phyloP scores from a whole-genome alignment of 2,113 vertebrate genomes.

The Hyperopisus bebe region DNA sequence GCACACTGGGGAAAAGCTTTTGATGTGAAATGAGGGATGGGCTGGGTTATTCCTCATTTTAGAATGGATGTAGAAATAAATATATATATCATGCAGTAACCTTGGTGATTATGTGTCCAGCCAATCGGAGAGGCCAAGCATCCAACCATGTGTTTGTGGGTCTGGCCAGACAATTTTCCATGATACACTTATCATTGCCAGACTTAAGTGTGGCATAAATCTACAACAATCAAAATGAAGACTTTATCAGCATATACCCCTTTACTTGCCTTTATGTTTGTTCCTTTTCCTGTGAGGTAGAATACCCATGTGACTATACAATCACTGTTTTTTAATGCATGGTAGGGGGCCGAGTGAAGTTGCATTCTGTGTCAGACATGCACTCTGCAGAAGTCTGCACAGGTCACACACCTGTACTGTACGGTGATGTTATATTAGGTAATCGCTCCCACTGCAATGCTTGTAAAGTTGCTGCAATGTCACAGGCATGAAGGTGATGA shows the following conservation, averaged over 20 bases:
- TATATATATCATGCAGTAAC: neutral
- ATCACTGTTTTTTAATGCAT: neutral
- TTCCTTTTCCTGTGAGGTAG: neutral
- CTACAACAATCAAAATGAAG: neutral
- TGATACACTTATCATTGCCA: neutral
- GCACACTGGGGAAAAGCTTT: conserved; percentile 1
- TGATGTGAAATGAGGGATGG: neutral
- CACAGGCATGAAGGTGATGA: neutral
- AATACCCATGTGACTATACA: neutral
- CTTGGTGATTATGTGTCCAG: neutral
- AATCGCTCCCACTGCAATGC: neutral
- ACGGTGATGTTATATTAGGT: neutral
- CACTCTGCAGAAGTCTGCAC: neutral
- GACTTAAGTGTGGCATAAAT: neutral
- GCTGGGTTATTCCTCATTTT: neutral
- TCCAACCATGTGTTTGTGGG: neutral
- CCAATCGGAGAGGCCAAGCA: neutral
- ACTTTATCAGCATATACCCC: neutral
- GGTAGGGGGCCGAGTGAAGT: neutral
- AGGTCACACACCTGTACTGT: neutral
- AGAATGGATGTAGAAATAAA: neutral
- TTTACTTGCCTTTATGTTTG: neutral
- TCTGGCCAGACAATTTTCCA: neutral
- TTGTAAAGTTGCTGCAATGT: neutral
- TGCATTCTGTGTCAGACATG: neutral